Conservation (phyloP, 2,113 vertebrate species). For the Dendropsophus ebraccatus region DNA sequence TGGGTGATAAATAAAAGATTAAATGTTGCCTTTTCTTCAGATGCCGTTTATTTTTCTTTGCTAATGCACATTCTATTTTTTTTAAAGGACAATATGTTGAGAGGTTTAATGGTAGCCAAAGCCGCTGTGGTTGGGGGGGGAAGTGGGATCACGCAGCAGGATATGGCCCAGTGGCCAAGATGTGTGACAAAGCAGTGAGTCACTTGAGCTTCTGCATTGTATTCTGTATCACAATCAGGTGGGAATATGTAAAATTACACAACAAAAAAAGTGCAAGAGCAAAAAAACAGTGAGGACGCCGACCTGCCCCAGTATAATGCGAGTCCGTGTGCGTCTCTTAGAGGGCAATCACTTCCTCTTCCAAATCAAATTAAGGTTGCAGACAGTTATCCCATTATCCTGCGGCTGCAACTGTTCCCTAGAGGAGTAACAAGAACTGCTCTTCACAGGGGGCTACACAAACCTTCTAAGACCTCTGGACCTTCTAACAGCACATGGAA, state of each 20-base stretch:
- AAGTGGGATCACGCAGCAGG: background rate
- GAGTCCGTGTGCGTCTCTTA: slow-evolving; percentile 7
- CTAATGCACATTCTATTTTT: slow-evolving; percentile 45
- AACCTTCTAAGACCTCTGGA: slow-evolving; percentile 51
- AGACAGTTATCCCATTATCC: slow-evolving; percentile 56
- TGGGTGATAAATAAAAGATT: slow-evolving; percentile 53
- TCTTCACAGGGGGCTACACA: slow-evolving; percentile 52
- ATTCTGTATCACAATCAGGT: background rate
- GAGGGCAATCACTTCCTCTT: slow-evolving; percentile 44
- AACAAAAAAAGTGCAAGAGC: background rate
- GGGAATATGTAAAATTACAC: background rate
- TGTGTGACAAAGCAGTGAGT: background rate
- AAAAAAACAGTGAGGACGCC: background rate
- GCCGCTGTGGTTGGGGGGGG: background rate
- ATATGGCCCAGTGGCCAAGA: background rate
- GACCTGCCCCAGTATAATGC: background rate
- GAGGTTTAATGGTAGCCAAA: slow-evolving; percentile 15
- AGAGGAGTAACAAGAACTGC: slow-evolving; percentile 51
- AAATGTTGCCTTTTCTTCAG: slow-evolving; percentile 40
- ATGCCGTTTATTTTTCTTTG: slow-evolving; percentile 46
- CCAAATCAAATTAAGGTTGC: slow-evolving; percentile 51
- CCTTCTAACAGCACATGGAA: slow-evolving; percentile 40
- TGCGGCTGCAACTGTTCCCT: slow-evolving; percentile 29
- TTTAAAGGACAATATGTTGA: slow-evolving; percentile 45
- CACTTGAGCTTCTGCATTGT: background rate